Conservation (phyloP, 2,888 invertebrate species). For the Ischnus inquisitorius region DNA sequence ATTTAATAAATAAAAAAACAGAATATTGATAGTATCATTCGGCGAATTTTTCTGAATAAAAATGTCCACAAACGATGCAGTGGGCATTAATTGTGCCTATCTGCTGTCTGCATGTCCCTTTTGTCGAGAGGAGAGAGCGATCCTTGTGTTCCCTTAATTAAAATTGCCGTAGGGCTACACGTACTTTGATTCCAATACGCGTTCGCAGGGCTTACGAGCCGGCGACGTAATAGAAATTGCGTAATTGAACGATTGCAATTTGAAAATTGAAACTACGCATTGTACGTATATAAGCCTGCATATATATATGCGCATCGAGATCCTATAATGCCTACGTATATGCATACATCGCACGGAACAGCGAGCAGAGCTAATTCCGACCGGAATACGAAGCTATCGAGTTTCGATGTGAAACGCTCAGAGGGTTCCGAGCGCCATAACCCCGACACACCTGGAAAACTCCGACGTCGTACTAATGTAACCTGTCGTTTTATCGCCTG, state of each 20-base stretch:
- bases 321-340: constrained; percentile 26
- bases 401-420: constrained; percentile 32
- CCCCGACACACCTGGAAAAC: background rate
- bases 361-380: constrained; percentile 44
- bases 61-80: too few relatives aligned
- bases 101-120: too few relatives aligned
- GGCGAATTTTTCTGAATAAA: too few relatives aligned
- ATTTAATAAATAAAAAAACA: too few relatives aligned
- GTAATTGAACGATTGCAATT: constrained; percentile 65
- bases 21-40: too few relatives aligned
- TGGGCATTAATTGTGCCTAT: too few relatives aligned
- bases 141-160: constrained; percentile 62
- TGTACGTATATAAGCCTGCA: constrained; percentile 7
- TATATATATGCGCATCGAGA: constrained; percentile 37
- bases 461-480: constrained; percentile 8
- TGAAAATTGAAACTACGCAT: constrained; percentile 64
- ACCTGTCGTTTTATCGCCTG: constrained; percentile 37
- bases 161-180: constrained; percentile 39
- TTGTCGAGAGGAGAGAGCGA: background rate
- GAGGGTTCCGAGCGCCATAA: background rate
- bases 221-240: constrained; percentile 52
- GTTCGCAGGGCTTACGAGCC: background rate
- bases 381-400: constrained; percentile 37
- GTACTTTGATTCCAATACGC: constrained; percentile 2
- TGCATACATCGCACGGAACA: constrained; percentile 19